A percentile compares a stretch with the other conserved stretches of the same genome.
phyloP scores from a whole-genome alignment of 2,113 vertebrate genomes.

The Poeciliopsis retropinna region DNA sequence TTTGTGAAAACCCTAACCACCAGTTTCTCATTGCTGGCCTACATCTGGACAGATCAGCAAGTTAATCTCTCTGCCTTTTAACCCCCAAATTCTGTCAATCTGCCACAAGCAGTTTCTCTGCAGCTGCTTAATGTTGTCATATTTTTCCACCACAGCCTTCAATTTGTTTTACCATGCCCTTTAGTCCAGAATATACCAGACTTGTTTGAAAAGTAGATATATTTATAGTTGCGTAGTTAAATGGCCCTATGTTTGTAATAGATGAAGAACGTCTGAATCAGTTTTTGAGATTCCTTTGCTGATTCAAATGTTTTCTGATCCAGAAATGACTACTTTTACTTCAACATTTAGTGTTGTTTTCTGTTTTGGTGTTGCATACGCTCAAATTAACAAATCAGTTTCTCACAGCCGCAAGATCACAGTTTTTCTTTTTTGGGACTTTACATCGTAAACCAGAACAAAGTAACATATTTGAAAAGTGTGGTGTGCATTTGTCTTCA shows the following conservation, averaged over 20 bases:
- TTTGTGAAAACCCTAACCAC: constrained; percentile 11
- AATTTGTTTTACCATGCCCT: not conserved
- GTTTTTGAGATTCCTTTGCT: not conserved
- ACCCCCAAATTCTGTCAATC: constrained; percentile 70
- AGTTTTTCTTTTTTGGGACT: no score
- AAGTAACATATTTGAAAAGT: no score
- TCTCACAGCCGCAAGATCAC: not conserved
- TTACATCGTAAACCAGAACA: no score
- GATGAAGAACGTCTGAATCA: not conserved
- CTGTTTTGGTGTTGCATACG: not conserved
- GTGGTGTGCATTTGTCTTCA: no score
- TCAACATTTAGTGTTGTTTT: not conserved
- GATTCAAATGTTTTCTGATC: not conserved
- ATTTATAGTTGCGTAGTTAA: not conserved
- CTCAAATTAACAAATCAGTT: not conserved
- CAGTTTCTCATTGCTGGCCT: constrained; percentile 48
- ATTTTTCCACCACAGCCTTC: constrained; percentile 7
- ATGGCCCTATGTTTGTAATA: not conserved
- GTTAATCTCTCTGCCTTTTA: constrained; percentile 72
- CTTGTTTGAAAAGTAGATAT: not conserved
- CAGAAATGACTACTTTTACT: not conserved
- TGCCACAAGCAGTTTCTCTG: constrained; percentile 58
- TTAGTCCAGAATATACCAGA: not conserved
- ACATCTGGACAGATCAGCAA: constrained; percentile 75
- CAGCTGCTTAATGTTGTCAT: constrained; percentile 51